Evolutionary conservation across 92 coral and sea anemone genomes (phyloP).

Genomic region (Meandrina meandrites): DNA sequence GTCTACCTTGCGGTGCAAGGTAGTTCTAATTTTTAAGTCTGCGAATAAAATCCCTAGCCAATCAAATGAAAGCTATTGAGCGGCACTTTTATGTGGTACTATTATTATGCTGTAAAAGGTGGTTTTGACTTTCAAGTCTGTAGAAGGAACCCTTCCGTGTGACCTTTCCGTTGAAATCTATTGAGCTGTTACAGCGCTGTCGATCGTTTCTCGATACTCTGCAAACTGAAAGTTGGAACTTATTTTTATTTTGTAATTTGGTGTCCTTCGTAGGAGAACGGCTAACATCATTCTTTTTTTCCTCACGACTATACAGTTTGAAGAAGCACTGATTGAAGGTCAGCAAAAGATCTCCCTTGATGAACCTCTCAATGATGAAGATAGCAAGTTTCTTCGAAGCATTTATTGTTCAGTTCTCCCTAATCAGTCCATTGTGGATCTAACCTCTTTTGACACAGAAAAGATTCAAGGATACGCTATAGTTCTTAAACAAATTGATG

Average conservation of each 20-base stretch:
- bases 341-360: not conserved
- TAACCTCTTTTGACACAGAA: not conserved
- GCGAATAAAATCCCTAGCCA: not conserved
- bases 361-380: conserved; percentile 2
- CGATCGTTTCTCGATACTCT: not conserved
- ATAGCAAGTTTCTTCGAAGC: not conserved
- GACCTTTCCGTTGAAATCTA: no score
- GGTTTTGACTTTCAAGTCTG: no score
- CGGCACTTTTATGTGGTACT: not conserved
- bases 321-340: not conserved
- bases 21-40: not conserved
- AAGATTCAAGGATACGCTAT: conserved; percentile 30
- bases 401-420: not conserved
- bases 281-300: not conserved
- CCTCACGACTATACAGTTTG: not conserved
- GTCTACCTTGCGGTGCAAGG: no score
- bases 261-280: not conserved
- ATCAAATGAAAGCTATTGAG: not conserved
- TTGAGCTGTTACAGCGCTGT: no score
- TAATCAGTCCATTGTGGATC: not conserved
- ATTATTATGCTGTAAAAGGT: no score
- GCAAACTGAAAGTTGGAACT: not conserved
- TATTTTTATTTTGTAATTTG: not conserved
- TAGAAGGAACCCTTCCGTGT: no score
- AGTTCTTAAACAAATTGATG: not conserved